Evolutionary conservation across 2,797 vertebrate genomes (phyloP), one percentile per base, ranked within the genome.

Genomic region (Limnodromus scolopaceus): DNA sequence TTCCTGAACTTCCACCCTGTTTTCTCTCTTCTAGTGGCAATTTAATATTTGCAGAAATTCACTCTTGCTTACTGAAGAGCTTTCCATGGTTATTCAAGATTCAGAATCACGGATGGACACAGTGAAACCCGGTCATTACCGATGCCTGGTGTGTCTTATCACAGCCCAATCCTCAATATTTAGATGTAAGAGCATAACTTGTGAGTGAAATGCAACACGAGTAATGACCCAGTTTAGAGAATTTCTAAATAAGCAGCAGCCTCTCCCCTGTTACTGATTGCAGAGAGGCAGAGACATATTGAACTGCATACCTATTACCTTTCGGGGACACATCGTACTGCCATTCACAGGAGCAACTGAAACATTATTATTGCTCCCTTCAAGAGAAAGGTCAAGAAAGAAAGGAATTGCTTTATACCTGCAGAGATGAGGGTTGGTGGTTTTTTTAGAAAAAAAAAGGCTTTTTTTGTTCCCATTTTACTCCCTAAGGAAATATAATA

Each of bases 371-470:
- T 65, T 84, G 51, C 32, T 91, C 25, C 77, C 38, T 84, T 77
- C 38, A 49, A 84, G 32, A 57, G 58, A 91, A 94, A 95, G 84
- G 41, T 83, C 68, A 92, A 65, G 74, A 86, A 91, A 74, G 49
- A 91, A 94, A 76, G 41, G 32, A 79, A 85, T 74, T 92, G 72
- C 51, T 86, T 83, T 88, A 46, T 77, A 88, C 69, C 64, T 84
- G 69, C 38, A 45, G 84, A 65, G 76, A 83, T 46, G 45, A 93
- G 41, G n/a, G 13, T 24, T 80, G 75, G 22, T 48, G 24, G 6
- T 60, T 74, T 94, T 71, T n/a, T 36, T 16, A 8, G 4, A 5
- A 55, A 72, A 55, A 54, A 49, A 57, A 38, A 28, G 8, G 4
- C 4, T 4, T 32, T 39, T 30, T 58, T 45, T 30, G 22, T 55